phyloP scores from a whole-genome alignment of 2,797 vertebrate species.

The Catostomus latipinnis region DNA sequence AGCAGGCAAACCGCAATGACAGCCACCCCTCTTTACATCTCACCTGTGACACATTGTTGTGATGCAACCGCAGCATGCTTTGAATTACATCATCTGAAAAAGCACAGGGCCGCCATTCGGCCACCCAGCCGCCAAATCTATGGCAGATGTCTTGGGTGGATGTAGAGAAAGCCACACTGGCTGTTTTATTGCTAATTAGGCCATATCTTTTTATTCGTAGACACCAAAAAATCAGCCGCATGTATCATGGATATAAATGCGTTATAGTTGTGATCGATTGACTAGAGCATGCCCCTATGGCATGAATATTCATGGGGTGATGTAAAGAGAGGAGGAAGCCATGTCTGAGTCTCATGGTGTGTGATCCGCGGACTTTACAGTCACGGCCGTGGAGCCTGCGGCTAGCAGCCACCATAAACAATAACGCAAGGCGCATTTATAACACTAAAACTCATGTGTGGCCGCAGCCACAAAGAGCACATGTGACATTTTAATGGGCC shows the following conservation, averaged over 20 bases:
- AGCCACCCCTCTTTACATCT: slow-evolving; percentile 48
- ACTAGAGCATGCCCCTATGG: slow-evolving; percentile 50
- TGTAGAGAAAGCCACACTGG: neutral
- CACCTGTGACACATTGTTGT: slow-evolving; percentile 39
- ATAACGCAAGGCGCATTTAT: slow-evolving; percentile 62
- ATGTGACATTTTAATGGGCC: slow-evolving; percentile 69
- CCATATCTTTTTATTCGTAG: slow-evolving; percentile 58
- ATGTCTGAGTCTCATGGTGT: slow-evolving; percentile 42
- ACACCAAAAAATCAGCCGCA: slow-evolving; percentile 59
- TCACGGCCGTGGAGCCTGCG: slow-evolving; percentile 58
- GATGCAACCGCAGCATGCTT: slow-evolving; percentile 46
- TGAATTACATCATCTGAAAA: slow-evolving; percentile 58
- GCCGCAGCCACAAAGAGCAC: slow-evolving; percentile 55
- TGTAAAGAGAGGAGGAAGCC: slow-evolving; percentile 44
- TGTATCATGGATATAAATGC: slow-evolving; percentile 61
- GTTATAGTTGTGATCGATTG: slow-evolving; percentile 56
- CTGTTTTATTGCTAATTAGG: slow-evolving; percentile 63
- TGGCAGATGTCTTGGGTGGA: neutral
- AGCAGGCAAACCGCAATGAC: slow-evolving; percentile 52
- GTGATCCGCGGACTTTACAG: slow-evolving; percentile 60
- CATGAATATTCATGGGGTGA: slow-evolving; percentile 64
- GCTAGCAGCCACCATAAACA: slow-evolving; percentile 64
- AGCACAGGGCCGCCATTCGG: slow-evolving; percentile 10
- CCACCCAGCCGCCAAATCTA: slow-evolving; percentile 26
- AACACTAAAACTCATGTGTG: slow-evolving; percentile 60